phyloP scores from a whole-genome alignment of 1,140 invertebrate species.

The Calliphora vicina region DNA sequence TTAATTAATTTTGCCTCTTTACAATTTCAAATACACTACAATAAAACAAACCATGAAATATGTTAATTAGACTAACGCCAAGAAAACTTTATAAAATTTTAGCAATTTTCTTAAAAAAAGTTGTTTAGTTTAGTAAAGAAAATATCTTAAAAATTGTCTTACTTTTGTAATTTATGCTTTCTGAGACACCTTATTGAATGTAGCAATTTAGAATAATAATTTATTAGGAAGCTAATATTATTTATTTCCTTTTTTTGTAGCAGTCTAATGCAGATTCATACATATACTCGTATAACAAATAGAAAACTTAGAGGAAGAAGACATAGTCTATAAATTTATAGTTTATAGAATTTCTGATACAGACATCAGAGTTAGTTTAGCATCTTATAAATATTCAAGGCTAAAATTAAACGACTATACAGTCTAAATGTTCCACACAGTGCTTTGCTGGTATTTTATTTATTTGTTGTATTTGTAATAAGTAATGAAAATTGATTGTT shows the following conservation, averaged over 20 bases:
- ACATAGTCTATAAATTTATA: neutral
- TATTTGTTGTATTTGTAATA: neutral
- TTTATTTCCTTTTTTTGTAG: too few species aligned
- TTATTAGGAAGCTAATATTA: too few species aligned
- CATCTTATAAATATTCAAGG: slow-evolving; percentile 30
- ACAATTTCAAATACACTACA: neutral
- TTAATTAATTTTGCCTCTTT: neutral
- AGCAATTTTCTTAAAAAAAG: too few species aligned
- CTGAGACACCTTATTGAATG: too few species aligned
- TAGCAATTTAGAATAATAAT: too few species aligned
- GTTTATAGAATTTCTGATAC: neutral
- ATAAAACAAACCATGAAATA: neutral
- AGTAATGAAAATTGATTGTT: neutral
- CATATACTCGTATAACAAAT: too few species aligned
- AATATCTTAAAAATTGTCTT: too few species aligned
- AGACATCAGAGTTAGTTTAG: neutral
- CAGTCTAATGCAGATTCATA: too few species aligned
- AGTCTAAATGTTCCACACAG: neutral
- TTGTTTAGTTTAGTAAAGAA: too few species aligned
- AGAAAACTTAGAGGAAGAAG: neutral
- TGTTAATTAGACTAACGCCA: neutral
- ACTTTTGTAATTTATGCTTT: too few species aligned
- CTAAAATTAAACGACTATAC: neutral
- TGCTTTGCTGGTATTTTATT: neutral
- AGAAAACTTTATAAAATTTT: neutral